These are phyloP conservation scores for Turritopsis dohrnii DNA, from an alignment of 30 jellyfish, hydroid and myxozoan species.

Conservation along the genomic window DNA sequence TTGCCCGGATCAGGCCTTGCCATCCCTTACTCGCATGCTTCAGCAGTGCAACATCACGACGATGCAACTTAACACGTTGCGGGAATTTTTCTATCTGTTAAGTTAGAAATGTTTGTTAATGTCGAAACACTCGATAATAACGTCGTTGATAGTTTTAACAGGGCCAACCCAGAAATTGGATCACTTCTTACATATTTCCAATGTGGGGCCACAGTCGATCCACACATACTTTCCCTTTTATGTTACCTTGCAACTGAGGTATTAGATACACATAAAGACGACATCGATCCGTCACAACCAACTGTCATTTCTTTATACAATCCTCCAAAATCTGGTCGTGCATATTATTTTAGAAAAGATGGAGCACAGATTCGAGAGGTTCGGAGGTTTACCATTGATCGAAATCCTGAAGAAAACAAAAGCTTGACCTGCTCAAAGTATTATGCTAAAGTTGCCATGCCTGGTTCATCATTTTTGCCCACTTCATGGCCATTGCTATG, in stretches of 20 bases:
- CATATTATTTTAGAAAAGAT: slow-evolving; percentile 3
- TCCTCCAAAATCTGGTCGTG: slow-evolving; percentile 1
- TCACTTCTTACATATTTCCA: too few relatives aligned
- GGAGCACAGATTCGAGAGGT: background rate
- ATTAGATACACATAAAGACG: background rate
- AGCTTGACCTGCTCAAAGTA: background rate
- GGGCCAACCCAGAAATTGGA: too few relatives aligned
- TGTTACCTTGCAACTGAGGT: background rate
- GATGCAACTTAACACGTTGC: background rate
- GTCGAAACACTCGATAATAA: too few relatives aligned
- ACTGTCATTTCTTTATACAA: background rate
- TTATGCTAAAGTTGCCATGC: background rate
- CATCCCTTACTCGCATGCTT: background rate
- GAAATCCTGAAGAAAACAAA: background rate
- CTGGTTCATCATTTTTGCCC: slow-evolving; percentile 2
- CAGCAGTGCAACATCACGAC: background rate
- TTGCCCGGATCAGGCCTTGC: background rate
- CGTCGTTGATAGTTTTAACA: too few relatives aligned
- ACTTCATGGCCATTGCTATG: too few relatives aligned
- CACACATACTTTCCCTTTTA: background rate
- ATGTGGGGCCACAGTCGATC: background rate
- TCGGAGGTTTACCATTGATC: too few relatives aligned
- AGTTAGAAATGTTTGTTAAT: background rate
- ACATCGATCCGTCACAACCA: background rate
- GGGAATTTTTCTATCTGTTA: background rate